Conservation (phyloP, 2,113 vertebrate species). For the Coptodon rendalli region DNA sequence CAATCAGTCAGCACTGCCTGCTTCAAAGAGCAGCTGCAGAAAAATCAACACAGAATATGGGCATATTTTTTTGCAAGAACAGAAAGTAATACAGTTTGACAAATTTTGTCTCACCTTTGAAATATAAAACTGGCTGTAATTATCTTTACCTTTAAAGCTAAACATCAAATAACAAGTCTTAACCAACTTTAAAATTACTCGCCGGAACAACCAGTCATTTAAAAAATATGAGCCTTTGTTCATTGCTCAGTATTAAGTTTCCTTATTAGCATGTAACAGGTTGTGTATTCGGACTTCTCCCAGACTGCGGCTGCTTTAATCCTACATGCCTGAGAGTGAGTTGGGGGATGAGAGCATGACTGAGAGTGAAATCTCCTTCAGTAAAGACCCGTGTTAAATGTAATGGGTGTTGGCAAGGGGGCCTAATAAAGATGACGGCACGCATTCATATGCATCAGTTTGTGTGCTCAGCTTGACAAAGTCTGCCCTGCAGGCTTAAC, state of each 20-base stretch:
- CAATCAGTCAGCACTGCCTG: slow-evolving; percentile 23
- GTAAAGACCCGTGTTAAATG: slow-evolving; percentile 57
- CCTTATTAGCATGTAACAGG: slow-evolving; percentile 16
- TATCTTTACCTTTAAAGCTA: not conserved
- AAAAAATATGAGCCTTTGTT: not conserved
- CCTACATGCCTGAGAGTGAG: slow-evolving; percentile 34
- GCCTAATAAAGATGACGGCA: slow-evolving; percentile 69
- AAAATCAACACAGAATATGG: not conserved
- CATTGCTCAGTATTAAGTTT: not conserved
- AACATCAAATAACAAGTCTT: not conserved
- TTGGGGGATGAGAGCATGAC: not conserved
- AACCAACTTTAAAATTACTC: not conserved
- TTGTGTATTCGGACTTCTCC: slow-evolving; percentile 54
- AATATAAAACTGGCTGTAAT: slow-evolving; percentile 14
- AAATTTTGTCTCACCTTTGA: slow-evolving; percentile 12
- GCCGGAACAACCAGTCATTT: not conserved
- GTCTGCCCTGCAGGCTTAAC: slow-evolving; percentile 64
- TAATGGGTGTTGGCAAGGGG: slow-evolving; percentile 63
- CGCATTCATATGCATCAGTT: slow-evolving; percentile 73
- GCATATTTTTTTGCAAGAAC: not conserved
- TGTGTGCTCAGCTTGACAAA: slow-evolving; percentile 75
- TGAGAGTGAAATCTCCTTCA: slow-evolving; percentile 45
- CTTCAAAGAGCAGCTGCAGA: slow-evolving; percentile 23
- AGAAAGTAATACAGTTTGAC: not conserved
- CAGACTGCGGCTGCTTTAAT: slow-evolving; percentile 33